These are phyloP conservation scores for Arctopsyche grandis DNA, from an alignment of 1,140 invertebrate species.

Conservation along the genomic window DNA sequence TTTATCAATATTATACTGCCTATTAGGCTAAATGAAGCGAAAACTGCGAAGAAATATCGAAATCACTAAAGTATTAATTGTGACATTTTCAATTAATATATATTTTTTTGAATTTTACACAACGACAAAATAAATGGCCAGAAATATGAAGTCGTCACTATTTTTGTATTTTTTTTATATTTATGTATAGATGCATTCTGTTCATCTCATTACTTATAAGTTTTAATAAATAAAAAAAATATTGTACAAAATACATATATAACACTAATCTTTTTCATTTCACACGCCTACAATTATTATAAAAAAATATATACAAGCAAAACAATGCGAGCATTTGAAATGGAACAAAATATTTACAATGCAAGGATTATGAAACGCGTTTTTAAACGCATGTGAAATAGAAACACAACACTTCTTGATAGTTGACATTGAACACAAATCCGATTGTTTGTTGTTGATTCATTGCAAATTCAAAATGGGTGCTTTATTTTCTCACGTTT, in stretches of 20 bases:
- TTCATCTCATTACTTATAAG: slow-evolving; percentile 54
- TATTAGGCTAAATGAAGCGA: slow-evolving; percentile 39
- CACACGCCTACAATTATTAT: background rate
- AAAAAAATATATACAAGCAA: background rate
- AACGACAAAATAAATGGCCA: slow-evolving; percentile 17
- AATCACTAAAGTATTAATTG: slow-evolving; percentile 41
- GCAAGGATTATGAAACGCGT: background rate
- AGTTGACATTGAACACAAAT: slow-evolving; percentile 1
- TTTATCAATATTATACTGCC: background rate
- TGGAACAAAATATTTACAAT: slow-evolving; percentile 1
- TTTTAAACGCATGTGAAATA: slow-evolving; percentile 10
- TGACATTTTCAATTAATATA: background rate
- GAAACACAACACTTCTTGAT: slow-evolving; percentile 8
- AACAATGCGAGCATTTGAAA: background rate
- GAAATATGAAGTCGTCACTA: slow-evolving; percentile 25
- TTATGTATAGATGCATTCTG: slow-evolving; percentile 47
- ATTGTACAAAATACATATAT: slow-evolving; percentile 41
- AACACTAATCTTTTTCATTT: background rate
- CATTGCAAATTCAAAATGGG: background rate
- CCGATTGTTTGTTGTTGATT: background rate
- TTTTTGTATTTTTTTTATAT: slow-evolving; percentile 39
- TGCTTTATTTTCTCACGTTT: background rate
- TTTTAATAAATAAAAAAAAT: slow-evolving; percentile 49
- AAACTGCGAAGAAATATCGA: background rate
- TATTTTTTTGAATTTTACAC: background rate